Evolutionary conservation across 2,888 invertebrate genomes (phyloP).

Genomic region (Lithosia quadra): DNA sequence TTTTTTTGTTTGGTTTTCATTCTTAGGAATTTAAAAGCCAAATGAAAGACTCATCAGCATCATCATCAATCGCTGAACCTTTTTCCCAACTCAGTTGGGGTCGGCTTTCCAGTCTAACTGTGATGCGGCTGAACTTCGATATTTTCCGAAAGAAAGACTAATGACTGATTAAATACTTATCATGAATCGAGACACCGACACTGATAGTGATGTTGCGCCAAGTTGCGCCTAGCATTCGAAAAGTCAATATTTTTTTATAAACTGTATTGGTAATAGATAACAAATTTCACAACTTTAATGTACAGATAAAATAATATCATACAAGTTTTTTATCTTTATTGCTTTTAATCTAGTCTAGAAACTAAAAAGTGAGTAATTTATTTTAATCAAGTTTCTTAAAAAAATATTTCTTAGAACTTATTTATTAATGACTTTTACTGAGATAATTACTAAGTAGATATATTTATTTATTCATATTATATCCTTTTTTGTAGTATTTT

Average conservation of each 20-base stretch:
- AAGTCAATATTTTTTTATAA: not conserved
- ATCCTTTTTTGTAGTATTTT: not conserved
- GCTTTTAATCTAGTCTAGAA: not conserved
- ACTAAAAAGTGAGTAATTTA: not conserved
- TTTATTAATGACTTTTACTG: not conserved
- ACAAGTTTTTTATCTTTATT: slow-evolving; percentile 1
- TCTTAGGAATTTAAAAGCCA: not conserved
- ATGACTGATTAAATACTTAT: not conserved
- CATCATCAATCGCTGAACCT: no score
- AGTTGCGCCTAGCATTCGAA: not conserved
- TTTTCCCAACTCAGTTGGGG: no score
- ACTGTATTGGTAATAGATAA: not conserved
- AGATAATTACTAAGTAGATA: not conserved
- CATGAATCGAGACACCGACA: not conserved
- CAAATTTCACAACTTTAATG: not conserved
- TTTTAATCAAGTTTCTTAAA: not conserved
- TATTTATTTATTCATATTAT: slow-evolving; percentile 2
- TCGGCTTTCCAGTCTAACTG: no score
- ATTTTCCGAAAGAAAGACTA: not conserved
- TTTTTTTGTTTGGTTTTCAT: no score
- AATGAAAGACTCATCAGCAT: no score
- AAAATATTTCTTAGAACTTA: not conserved
- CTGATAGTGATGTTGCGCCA: no score
- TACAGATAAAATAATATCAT: not conserved
- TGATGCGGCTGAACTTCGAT: no score